Evolutionary conservation across 2,797 vertebrate species (phyloP).

Genomic region (Gadopsis marmoratus): DNA sequence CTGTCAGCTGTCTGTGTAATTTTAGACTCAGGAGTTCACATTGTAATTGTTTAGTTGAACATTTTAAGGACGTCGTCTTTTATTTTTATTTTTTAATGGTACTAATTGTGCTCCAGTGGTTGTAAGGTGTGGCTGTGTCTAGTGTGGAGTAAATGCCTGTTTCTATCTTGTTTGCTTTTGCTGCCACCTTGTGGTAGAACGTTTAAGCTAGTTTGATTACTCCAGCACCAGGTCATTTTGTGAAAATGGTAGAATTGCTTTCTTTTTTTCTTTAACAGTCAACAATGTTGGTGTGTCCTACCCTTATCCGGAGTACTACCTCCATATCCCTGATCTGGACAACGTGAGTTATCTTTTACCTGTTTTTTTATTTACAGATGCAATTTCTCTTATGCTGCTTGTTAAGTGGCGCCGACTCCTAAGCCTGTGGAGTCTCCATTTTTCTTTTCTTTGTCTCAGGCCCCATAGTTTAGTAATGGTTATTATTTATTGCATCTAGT

Average conservation of each 20-base stretch:
- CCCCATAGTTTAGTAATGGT: not conserved
- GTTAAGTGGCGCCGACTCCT: not conserved
- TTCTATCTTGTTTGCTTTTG: constrained; percentile 53
- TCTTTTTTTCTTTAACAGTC: constrained; percentile 81
- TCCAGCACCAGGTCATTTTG: constrained; percentile 13
- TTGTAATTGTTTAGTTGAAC: constrained; percentile 36
- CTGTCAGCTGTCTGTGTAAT: not conserved
- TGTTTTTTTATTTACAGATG: not conserved
- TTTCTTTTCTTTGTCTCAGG: not conserved
- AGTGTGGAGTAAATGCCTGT: constrained; percentile 13
- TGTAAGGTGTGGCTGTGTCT: constrained; percentile 70
- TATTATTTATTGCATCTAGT: not conserved
- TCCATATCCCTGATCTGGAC: constrained; percentile 92
- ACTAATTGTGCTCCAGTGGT: constrained; percentile 55
- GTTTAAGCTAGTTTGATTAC: not conserved
- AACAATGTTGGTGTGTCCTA: constrained; percentile 97
- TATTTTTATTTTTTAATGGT: constrained; percentile 58
- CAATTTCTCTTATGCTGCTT: not conserved
- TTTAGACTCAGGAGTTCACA: constrained; percentile 2
- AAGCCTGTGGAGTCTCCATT: not conserved
- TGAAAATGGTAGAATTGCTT: not conserved
- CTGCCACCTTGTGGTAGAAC: constrained; percentile 72
- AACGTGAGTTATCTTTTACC: constrained; percentile 85
- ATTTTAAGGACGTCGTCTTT: constrained; percentile 46
- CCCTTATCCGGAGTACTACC: constrained; percentile 92